phyloP scores from a whole-genome alignment of 2,113 vertebrate species.

The Hydropotes inermis region DNA sequence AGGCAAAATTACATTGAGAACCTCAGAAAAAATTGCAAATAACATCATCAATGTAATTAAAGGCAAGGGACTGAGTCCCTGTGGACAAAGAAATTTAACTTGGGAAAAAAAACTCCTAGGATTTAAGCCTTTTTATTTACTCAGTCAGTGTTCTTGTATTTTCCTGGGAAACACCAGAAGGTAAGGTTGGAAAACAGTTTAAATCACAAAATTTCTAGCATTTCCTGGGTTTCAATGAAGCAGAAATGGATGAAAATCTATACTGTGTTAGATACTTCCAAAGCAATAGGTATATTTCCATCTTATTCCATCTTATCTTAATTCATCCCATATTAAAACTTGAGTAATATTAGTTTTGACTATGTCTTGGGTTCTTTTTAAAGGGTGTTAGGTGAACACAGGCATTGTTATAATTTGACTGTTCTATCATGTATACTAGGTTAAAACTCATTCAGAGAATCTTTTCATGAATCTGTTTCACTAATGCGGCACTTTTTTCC shows the following conservation, averaged over 20 bases:
- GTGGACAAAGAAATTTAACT: not conserved
- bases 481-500: not conserved
- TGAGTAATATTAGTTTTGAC: not conserved
- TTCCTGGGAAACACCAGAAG: not conserved
- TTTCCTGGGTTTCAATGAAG: not conserved
- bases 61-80: not conserved
- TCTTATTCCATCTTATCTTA: not conserved
- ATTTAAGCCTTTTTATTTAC: not conserved
- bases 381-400: not conserved
- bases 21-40: not conserved
- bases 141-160: not conserved
- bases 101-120: not conserved
- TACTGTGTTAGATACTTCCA: not conserved
- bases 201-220: not conserved
- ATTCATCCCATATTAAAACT: not conserved
- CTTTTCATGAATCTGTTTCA: not conserved
- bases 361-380: not conserved
- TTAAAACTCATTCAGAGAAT: not conserved
- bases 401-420: not conserved
- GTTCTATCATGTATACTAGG: not conserved
- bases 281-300: not conserved
- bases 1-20: not conserved
- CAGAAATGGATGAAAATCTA: not conserved
- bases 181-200: not conserved
- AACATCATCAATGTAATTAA: not conserved